Evolutionary conservation across 2,113 vertebrate species (phyloP).

Genomic region (Nipponia nippon): DNA sequence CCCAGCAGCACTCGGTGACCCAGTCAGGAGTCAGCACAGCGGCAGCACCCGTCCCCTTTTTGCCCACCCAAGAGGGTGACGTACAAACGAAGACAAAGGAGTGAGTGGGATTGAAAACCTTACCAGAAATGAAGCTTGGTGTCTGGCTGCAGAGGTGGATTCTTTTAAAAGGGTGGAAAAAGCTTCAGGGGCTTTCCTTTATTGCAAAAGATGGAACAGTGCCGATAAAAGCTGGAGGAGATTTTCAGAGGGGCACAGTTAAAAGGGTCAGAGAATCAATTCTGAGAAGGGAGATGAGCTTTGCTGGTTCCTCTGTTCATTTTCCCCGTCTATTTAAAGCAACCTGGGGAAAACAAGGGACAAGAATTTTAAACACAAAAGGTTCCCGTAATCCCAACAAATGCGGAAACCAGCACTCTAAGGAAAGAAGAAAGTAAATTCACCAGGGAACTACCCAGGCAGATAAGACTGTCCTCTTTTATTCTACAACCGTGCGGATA

Average conservation of each 20-base stretch:
- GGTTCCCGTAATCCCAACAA: background rate
- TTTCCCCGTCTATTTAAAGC: background rate
- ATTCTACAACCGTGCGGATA: background rate
- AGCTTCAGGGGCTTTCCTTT: background rate
- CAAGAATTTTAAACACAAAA: background rate
- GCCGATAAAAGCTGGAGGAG: background rate
- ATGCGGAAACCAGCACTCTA: background rate
- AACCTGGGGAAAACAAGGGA: background rate
- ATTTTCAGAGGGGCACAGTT: background rate
- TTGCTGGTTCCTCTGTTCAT: background rate
- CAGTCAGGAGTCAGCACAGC: slow-evolving; percentile 62
- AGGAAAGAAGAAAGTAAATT: slow-evolving; percentile 5
- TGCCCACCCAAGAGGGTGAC: slow-evolving; percentile 33
- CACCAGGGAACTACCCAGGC: background rate
- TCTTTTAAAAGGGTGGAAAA: background rate
- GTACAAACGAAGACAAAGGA: background rate
- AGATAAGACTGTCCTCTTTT: background rate
- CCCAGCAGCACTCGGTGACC: slow-evolving; percentile 26
- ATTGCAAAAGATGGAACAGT: background rate
- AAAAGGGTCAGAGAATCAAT: background rate
- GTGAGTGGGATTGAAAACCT: background rate
- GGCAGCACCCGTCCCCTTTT: slow-evolving; percentile 13
- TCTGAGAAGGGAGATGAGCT: background rate
- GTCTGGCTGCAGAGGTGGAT: slow-evolving; percentile 1
- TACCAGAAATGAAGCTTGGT: background rate